Evolutionary conservation across 1,140 invertebrate species (phyloP), one percentile per base, ranked within the genome.

Genomic region (Drosophila nikananu): DNA sequence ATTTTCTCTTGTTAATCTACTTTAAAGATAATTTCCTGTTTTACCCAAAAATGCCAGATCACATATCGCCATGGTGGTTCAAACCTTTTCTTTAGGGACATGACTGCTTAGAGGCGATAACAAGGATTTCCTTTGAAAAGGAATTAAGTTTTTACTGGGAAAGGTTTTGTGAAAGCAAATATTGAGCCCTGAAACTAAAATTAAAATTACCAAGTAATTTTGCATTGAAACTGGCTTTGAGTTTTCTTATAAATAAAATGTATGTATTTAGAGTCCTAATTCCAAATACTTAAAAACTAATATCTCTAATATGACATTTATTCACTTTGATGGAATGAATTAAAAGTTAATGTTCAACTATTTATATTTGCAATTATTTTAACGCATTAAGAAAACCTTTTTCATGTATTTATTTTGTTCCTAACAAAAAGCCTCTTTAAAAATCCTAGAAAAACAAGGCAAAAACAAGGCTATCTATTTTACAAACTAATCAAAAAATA

Each of bases 21-120:
- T 61, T 60, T 61, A 73, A 73, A 74, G 68, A 74, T 73, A 73
- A 73, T 61, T 73, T 73, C 17, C 37, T 23, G 52, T 60, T 41
- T 46, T 37, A 13, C 30, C 48, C 19, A 15, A 35, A 23, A 39
- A 25, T 32, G 35, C 19, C 37, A 9, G 3, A 27, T 70, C 48
- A 44, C 48, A 68, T 35, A 64, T 67, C 9, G 61, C 23, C 10
- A 17, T 19, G 57, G 17, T 35, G 13, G 17, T 13, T 32, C 39
- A 62, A 35, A 35, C 59, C 57, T 25, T 62, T 62, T 12, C 17
- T 9, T 25, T 13, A 5, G 39, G 17, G 21, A 30, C 41, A 44
- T 25, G 58, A 30, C 23, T 59, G 35, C n/a, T 19, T 39, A 25
- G 12, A 27, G 12, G 19, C 32, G 52, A 41, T 41, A 64, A 64